Evolutionary conservation across 2,888 invertebrate species (phyloP), one percentile per base, ranked within the genome.

Genomic region (Aporophyla lueneburgensis): DNA sequence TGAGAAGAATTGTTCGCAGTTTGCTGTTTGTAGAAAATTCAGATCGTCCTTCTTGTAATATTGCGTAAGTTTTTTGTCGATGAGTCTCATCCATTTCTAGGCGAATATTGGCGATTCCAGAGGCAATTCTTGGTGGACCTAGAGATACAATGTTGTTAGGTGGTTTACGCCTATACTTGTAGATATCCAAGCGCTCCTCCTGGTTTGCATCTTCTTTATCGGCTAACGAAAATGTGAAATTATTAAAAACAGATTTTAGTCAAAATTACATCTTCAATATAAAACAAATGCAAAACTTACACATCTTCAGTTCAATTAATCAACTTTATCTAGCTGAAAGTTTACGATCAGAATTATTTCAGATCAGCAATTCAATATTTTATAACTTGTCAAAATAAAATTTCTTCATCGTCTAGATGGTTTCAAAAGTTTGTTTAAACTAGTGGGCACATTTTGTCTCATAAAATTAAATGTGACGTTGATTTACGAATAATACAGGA

Each of bases 31-130:
- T 43, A 9, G 91, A 90, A 78, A 96, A 95, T 81, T 96, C 96
- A 9, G 93, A 86, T 85, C 93, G 88, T 56, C 92, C 88, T 87
- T 96, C 96, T 88, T 95, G 96, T 74, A 96, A 88, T 81, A 95
- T 92, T 21, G 96, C 94, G 71, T 95, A 96, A n/a, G 93, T 94
- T 86, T 92, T 96, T 61, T 90, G 91, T 24, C 86, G 90, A 68
- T 91, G 92, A 49, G 91, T 82, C 69, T 92, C 92, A 62, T 93
- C 92, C 5, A 90, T 74, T 86, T 93, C 93, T 67, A 88, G 86
- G 46, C 85, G 77, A 61, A 93, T 86, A 63, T 91, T 91, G 21
- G 81, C 73, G 21, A 80, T 24, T 61, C 51, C 63, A 51, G 73
- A 49, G 16, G 51, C 27, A 51, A 21, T 12, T n/a, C 19, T 74